These are phyloP conservation scores for Thysanoteuthis rhombus DNA, from an alignment of 2,888 invertebrate species.

Conservation along the genomic window DNA sequence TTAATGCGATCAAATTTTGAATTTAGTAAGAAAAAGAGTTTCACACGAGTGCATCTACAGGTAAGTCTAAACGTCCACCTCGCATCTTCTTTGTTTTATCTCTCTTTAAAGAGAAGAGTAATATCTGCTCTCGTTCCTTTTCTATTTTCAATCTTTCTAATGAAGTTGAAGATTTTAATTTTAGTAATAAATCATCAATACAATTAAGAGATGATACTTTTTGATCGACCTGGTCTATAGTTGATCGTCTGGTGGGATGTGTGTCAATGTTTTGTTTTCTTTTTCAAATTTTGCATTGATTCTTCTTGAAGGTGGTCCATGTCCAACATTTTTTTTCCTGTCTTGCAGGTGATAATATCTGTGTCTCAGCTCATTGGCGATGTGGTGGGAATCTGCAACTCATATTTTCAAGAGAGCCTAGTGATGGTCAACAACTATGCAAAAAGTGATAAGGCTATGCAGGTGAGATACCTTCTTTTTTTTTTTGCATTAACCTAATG, in stretches of 20 bases:
- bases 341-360: slow-evolving; percentile 86
- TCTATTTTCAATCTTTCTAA: neutral
- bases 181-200: neutral
- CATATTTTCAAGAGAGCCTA: slow-evolving; percentile 92
- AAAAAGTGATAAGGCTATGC: slow-evolving; percentile 91
- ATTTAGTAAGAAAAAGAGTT: slow-evolving; percentile 82
- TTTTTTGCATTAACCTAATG: too few species aligned
- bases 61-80: slow-evolving; percentile 64
- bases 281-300: neutral
- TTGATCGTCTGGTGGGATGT: too few species aligned
- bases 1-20: slow-evolving; percentile 95
- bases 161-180: too few species aligned
- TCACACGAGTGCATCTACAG: slow-evolving; percentile 90
- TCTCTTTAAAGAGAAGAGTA: neutral
- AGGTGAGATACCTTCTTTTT: slow-evolving; percentile 74
- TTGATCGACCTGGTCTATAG: neutral
- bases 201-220: neutral
- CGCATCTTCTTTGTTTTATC: neutral
- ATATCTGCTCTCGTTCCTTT: neutral
- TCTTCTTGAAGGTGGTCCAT: neutral
- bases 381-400: slow-evolving; percentile 88
- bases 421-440: slow-evolving; percentile 93
- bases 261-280: neutral
- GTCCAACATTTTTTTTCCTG: slow-evolving; percentile 17
- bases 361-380: slow-evolving; percentile 93